Base-by-base conservation (phyloP, 2,888 invertebrate genomes). In the Chaetoderma sp. region DNA sequence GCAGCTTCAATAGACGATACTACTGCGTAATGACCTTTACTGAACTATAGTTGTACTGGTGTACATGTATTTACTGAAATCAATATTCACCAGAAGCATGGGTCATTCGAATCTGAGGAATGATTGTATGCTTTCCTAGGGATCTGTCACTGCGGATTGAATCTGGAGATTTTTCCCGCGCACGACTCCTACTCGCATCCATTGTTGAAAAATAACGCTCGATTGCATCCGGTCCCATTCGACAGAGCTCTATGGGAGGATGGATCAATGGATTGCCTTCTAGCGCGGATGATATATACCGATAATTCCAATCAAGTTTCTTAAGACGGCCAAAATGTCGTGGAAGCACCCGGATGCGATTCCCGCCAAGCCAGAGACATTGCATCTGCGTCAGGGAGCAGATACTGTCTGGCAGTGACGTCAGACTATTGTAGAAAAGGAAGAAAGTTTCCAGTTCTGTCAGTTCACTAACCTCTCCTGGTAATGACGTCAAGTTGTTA, bases 361-460 rank as follows among this genome's bases (percentile, higher is more conserved):
- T 88, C 68, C 83, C 75, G 4, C 88, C 87, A 4, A 88, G 68
- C 81, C 87, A 87, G 8, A 88, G 76, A 64, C 83, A 81, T 10
- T 81, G 76, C 33, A 88, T 79, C n/a, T 82, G 78, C 32, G 76
- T 75, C 60, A 87, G 74, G 3, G 77, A 67, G 66, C 87, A 83
- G 18, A 86, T 71, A 4, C 75, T 71, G 55, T 85, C 83, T 1
- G 86, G 86, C 8, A 87, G 74, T 4, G 66, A 66, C 16, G 74
- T 73, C 21, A 87, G 68, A 8, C 78, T 72, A 73, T 88, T 88
- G 68, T 81, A 79, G 68, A 82, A 84, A 25, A 88, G 73, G 28
- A 87, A 74, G 10, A 88, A 74, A 0, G 84, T 80, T 57, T 78
- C 72, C 3, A 88, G 76, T 27, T 75, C 73, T 39, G 81, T 80